Base-by-base conservation (phyloP, 1,140 invertebrate genomes). In the Atta colombica region DNA sequence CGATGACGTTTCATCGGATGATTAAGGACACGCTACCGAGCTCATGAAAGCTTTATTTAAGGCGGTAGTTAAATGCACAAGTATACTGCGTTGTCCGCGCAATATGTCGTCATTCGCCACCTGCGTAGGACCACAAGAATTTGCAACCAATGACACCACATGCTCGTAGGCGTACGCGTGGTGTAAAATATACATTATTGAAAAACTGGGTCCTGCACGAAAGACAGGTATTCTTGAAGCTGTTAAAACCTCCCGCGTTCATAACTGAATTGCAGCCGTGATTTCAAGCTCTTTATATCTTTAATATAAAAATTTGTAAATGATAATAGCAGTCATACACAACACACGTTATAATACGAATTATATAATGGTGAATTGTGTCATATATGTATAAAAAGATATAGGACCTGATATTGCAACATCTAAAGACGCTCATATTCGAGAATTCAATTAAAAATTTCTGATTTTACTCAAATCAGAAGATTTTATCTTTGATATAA, bases 151-250 rank as follows among this genome's bases (percentile, higher is more conserved):
- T 80, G 77, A 69, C 63, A 80, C 77, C 49, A 80, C 63, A n/a
- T 80, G 77, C 0, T 28, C 66, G 77, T 80, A 8, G 77, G 77
- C 65, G 65, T 25, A 14, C 5, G 77, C 77, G 63, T 68, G 77
- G 77, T 45, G n/a, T 69, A 81, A 81, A 80, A 80, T 39, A 65
- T 63, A 14, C n/a, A 14, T 80, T 68, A 80, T 66, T 69, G 77
- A 80, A 80, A 80, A 81, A 81, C 63, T 81, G 49, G 63, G 63
- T 81, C 77, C 77, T 28, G 77, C 65, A 51, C 65, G 65, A 81
- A 58, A 81, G 58, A 3, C 77, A 81, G 63, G 31, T 81, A 81
- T 10, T 39, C 16, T 16, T 18, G 35, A 7, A 49, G 21, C 21
- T 14, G 58, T 21, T 25, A 3, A 28, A 71, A 51, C 0, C 77